phyloP scores from a whole-genome alignment of 2,888 invertebrate species.

The Noctua janthe region DNA sequence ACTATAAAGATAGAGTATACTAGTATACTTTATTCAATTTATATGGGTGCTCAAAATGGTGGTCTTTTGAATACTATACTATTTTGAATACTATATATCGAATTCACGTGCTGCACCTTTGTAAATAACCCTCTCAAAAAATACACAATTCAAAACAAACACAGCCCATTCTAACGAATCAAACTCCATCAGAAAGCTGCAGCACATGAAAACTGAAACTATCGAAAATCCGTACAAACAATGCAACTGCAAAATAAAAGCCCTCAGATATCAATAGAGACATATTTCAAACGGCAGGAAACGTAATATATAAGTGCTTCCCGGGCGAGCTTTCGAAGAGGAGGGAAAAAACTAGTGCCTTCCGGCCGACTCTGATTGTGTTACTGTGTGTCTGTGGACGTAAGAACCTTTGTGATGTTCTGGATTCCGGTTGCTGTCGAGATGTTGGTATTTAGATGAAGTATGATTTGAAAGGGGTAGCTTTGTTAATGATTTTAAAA shows the following conservation, averaged over 20 bases:
- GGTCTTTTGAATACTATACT: neutral
- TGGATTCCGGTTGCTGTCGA: neutral
- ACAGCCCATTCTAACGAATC: neutral
- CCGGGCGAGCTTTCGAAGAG: constrained; percentile 50
- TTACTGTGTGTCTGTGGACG: constrained; percentile 44
- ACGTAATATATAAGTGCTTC: constrained; percentile 66
- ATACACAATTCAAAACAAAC: neutral
- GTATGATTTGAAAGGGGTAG: neutral
- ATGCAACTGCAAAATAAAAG: constrained; percentile 52
- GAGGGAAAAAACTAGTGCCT: constrained; percentile 57
- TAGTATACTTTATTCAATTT: neutral
- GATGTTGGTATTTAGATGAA: neutral
- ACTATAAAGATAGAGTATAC: neutral
- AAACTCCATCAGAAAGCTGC: neutral
- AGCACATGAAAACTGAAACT: neutral
- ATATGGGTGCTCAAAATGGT: neutral
- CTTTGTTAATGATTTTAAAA: neutral
- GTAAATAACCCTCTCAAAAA: neutral
- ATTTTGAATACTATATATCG: neutral
- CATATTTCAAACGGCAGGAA: constrained; percentile 64
- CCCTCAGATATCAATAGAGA: constrained; percentile 52
- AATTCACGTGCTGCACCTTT: neutral
- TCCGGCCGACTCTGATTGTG: constrained; percentile 62
- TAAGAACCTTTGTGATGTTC: constrained; percentile 35
- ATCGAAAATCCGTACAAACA: constrained; percentile 23